Conservation (phyloP, 2,797 vertebrate genomes). For the Acanthurus tractus region DNA sequence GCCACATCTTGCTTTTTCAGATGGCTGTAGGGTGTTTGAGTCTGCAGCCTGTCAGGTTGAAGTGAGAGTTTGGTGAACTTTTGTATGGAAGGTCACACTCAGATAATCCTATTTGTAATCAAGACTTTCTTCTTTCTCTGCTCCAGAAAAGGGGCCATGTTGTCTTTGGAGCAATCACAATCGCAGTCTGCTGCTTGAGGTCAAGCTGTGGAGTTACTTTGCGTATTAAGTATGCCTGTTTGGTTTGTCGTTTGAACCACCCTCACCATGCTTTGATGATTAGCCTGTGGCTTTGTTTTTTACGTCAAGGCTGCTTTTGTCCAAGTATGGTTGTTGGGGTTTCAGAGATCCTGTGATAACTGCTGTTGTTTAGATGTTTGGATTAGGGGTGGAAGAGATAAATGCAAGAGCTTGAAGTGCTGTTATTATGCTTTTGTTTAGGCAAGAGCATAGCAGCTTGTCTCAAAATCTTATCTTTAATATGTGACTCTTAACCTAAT, state of each 20-base stretch:
- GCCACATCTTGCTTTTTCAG: constrained; percentile 29
- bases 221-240: constrained; percentile 79
- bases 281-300: constrained; percentile 85
- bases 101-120: constrained; percentile 69
- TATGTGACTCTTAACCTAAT: constrained; percentile 43
- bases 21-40: constrained; percentile 26
- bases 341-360: constrained; percentile 69
- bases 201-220: constrained; percentile 81
- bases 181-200: constrained; percentile 43
- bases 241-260: constrained; percentile 85
- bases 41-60: constrained; percentile 31
- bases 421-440: constrained; percentile 46
- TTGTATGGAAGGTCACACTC: constrained; percentile 54
- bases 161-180: constrained; percentile 70
- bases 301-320: constrained; percentile 74
- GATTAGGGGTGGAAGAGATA: constrained; percentile 51
- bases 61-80: constrained; percentile 59
- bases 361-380: constrained; percentile 65
- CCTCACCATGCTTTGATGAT: constrained; percentile 85
- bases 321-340: constrained; percentile 50
- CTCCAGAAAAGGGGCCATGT: constrained; percentile 47
- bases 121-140: constrained; percentile 66
- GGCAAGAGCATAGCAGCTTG: constrained; percentile 17
- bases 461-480: constrained; percentile 50
- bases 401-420: constrained; percentile 34